Base-by-base conservation (phyloP, 1,140 invertebrate species). In the Drosophila grimshawi region DNA sequence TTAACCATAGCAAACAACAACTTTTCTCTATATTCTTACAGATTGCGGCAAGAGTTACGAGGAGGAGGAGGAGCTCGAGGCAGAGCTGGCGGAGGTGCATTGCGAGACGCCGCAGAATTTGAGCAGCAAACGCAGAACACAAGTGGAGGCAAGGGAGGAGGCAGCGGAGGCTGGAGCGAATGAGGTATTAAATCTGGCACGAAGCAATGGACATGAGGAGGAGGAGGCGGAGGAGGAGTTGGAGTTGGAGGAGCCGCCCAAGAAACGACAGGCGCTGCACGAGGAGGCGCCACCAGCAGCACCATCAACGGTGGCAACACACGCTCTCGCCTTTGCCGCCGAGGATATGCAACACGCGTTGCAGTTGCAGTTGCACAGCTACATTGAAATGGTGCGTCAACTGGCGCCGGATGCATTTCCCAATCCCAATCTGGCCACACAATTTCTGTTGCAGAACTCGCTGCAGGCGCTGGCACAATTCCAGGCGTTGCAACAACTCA, bases 401-500 rank as follows among this genome's bases (percentile, higher is more conserved):
- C 49, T 91, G 69, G 73, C 88, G 2, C 91, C 90, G 0, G 83
- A 88, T 3, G 45, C 85, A 0, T 88, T 88, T 5, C 83, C 85
- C 51, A 89, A 88, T 80, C 83, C 85, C 6, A 85, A 83, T 52
- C 45, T 92, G 56, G 88, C 88, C 41, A 80, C 86, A 1, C 91
- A 92, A 61, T 90, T 92, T 46, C 73, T 92, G 37, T 64, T 92
- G 7, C 89, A 92, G 46, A 92, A 92, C 4, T 92, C 91, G 2
- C 67, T 92, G 52, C 96, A 97, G 83, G 95, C 96, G 1, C 95
- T 97, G 66, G 96, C 96, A 73, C 96, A 97, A 81, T 93, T 97
- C 41, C 96, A 97, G 77, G 96, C 96, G 60, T 93, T 96, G 55
- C 96, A 97, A 76, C 96, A 97, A 86, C 95, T 96, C 59, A 96